Percentiles rank a stretch among this genome's conserved stretches.
These are phyloP conservation scores for Papilio aristodemus DNA, from an alignment of 1,140 invertebrate genomes.

Conservation along the genomic window DNA sequence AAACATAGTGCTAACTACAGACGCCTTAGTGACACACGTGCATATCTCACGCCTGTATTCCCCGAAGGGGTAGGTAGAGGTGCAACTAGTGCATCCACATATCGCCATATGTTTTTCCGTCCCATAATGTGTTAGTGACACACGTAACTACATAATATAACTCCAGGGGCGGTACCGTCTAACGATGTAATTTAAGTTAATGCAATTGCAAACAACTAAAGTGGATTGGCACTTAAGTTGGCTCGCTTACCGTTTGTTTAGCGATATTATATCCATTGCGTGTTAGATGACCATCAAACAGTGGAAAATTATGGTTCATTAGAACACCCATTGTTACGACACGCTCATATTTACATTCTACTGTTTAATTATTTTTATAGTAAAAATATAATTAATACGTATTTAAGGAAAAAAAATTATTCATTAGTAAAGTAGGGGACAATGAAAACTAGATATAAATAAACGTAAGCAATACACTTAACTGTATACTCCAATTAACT, in stretches of 20 bases:
- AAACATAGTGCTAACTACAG: no score
- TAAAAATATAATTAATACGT: not conserved
- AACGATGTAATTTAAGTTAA: not conserved
- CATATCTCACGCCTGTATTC: no score
- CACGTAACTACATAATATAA: not conserved
- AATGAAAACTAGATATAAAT: no score
- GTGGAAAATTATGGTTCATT: constrained; percentile 16
- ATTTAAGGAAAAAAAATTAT: no score
- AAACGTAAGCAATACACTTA: no score
- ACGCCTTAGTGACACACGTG: no score
- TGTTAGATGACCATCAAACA: constrained; percentile 1
- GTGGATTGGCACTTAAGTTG: not conserved
- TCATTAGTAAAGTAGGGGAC: no score
- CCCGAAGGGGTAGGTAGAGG: no score
- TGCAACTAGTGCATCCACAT: no score
- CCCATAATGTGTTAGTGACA: no score
- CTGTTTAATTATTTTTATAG: not conserved
- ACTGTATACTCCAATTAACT: no score
- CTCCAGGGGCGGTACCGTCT: not conserved
- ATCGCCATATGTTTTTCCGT: no score
- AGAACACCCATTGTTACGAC: constrained; percentile 1
- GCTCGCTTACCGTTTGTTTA: not conserved
- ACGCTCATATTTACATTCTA: not conserved
- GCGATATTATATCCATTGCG: constrained; percentile 3
- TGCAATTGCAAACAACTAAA: not conserved